These are phyloP conservation scores for Dicerorhinus sumatrensis DNA, from an alignment of 2,113 vertebrate genomes.

Conservation along the genomic window DNA sequence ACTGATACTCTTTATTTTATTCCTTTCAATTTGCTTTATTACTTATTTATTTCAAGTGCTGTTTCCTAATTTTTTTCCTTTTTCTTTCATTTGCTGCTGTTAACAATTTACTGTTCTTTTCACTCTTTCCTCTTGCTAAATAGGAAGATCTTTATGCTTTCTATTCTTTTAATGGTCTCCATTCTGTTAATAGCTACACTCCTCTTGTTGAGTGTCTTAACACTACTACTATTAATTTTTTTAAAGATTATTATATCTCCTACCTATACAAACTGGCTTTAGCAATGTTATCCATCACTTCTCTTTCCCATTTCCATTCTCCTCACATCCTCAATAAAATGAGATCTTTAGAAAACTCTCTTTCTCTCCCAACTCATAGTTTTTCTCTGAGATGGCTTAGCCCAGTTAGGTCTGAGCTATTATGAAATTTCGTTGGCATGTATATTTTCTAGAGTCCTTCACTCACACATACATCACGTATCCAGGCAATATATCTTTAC, in stretches of 20 bases:
- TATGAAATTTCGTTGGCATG: neutral
- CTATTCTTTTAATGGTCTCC: neutral
- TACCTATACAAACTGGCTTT: neutral
- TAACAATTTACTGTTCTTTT: neutral
- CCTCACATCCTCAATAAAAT: neutral
- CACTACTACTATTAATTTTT: neutral
- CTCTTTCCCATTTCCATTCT: neutral
- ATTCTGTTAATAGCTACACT: neutral
- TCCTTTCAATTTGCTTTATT: neutral
- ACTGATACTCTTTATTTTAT: neutral
- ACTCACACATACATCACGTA: neutral
- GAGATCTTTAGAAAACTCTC: neutral
- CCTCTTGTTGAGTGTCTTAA: neutral
- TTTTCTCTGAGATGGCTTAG: neutral
- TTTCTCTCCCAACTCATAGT: neutral
- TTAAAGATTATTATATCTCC: neutral
- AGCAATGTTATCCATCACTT: neutral
- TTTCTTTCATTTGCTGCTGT: neutral
- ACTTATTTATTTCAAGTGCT: neutral
- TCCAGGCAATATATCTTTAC: neutral
- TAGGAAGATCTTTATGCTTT: neutral
- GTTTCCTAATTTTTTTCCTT: neutral
- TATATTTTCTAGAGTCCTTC: neutral
- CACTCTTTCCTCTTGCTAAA: neutral
- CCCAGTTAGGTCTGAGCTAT: neutral